Evolutionary conservation across 2,888 invertebrate species (phyloP).

Genomic region (Ormia ochracea): DNA sequence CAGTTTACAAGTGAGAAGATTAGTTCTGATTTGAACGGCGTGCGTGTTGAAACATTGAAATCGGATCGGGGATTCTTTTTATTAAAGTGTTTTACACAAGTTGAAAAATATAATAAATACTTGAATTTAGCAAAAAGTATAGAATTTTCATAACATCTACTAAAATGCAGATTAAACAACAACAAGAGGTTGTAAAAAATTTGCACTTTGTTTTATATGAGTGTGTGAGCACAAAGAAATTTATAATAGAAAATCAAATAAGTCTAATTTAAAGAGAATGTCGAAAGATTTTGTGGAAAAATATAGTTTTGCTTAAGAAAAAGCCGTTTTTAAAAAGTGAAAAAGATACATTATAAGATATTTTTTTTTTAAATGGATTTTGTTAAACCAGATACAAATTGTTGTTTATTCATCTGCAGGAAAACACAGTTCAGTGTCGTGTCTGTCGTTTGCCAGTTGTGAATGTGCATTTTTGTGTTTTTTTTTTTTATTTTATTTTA

Average conservation of each 20-base stretch:
- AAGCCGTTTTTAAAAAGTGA: background rate
- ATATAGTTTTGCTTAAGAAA: background rate
- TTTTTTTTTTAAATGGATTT: conserved; percentile 14
- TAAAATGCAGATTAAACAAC: background rate
- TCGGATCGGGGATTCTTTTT: conserved; percentile 24
- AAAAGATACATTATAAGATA: conserved; percentile 11
- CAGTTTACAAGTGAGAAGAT: conserved; percentile 51
- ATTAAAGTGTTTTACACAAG: background rate
- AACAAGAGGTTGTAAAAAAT: background rate
- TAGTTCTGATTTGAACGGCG: conserved; percentile 64
- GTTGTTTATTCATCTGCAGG: conserved; percentile 16
- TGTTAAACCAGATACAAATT: conserved; percentile 47
- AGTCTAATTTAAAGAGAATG: background rate
- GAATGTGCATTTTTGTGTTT: conserved; percentile 12
- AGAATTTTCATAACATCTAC: conserved; percentile 11
- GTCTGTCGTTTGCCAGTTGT: conserved; percentile 12
- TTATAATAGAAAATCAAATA: conserved; percentile 18
- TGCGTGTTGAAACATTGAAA: conserved; percentile 45
- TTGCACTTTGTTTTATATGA: background rate
- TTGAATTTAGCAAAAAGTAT: background rate
- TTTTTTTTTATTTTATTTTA: conserved; percentile 34
- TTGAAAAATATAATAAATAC: conserved; percentile 6
- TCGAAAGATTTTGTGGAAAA: background rate
- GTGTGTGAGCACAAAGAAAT: background rate
- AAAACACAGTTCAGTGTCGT: background rate